These are phyloP conservation scores for Cassiopea xamachana DNA, from an alignment of 30 jellyfish, hydroid and myxozoan species.

Conservation along the genomic window DNA sequence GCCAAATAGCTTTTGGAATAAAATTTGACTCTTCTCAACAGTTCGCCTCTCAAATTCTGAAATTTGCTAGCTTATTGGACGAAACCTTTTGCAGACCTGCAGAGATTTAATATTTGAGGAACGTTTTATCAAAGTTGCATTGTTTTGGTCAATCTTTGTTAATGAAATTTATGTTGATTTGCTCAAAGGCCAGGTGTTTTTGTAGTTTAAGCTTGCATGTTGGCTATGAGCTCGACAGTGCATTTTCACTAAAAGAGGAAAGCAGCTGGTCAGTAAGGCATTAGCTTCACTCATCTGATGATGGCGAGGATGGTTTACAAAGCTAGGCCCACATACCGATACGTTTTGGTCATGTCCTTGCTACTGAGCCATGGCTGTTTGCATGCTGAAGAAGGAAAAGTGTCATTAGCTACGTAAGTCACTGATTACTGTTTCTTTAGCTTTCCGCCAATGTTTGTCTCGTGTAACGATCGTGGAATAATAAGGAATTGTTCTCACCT, in stretches of 20 bases:
- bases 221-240: slow-evolving; percentile 42
- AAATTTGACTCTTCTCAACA: neutral
- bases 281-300: slow-evolving; percentile 15
- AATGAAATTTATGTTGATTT: slow-evolving; percentile 22
- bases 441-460: neutral
- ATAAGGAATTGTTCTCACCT: neutral
- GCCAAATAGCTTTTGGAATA: no score
- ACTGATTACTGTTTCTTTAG: neutral
- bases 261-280: slow-evolving; percentile 72
- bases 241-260: slow-evolving; percentile 4
- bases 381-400: slow-evolving; percentile 55
- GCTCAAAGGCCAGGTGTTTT: slow-evolving; percentile 69
- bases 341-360: neutral
- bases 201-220: slow-evolving; percentile 6
- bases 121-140: slow-evolving; percentile 29
- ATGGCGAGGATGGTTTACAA: slow-evolving; percentile 53
- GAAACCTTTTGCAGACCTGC: neutral
- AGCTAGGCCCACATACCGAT: slow-evolving; percentile 9
- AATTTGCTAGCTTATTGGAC: neutral
- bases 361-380: neutral
- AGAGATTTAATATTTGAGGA: neutral
- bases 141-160: slow-evolving; percentile 11
- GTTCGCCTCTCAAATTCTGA: neutral
- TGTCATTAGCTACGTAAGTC: slow-evolving; percentile 54
- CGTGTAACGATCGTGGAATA: neutral